Base-by-base conservation (phyloP, 2,888 invertebrate genomes). In the Drosophila greeni region DNA sequence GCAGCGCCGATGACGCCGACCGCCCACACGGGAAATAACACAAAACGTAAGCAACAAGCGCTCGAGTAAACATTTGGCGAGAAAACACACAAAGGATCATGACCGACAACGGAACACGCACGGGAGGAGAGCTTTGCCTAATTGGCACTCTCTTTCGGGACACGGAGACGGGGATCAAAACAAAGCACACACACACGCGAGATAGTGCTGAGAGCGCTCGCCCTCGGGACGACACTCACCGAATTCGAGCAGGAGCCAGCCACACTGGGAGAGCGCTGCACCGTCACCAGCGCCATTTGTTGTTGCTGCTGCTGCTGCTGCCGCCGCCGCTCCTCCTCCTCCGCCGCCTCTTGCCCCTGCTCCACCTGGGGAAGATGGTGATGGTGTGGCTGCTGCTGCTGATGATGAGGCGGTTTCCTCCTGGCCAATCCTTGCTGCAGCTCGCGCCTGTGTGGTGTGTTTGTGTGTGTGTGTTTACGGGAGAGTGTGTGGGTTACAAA, bases 251-350 rank as follows among this genome's bases (percentile, higher is more conserved):
- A 87, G 69, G 92, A 92, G 89, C 91, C 92, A 89, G 91, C 91
- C 84, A 92, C 91, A 90, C 93, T 93, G 82, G 93, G 93, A 82
- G 93, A 93, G 87, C 93, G 91, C 87, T 93, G 93, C 87, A 93
- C 92, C 84, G 93, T 93, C 88, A 93, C 93, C 88, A 93, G 90
- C 88, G 93, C 93, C 93, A 93, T 93, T 81, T 82, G 72, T 72
- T 68, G 55, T 54, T 74, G 53, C 71, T 39, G 20, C 49, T 70
- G 64, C 71, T 52, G 49, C 57, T 64, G 40, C 43, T 14, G 54
- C 42, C 26, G 20, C 56, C 23, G 26, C 55, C 37, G 29, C 58
- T 29, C 53, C 53, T 55, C 42, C 55, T 56, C 45, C 55, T 12
- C 23, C 40, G 31, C 53, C 53, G 33, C 33, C 24, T 43, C 33